phyloP scores from a whole-genome alignment of 2,797 vertebrate genomes.

The Synaphobranchus kaupii region DNA sequence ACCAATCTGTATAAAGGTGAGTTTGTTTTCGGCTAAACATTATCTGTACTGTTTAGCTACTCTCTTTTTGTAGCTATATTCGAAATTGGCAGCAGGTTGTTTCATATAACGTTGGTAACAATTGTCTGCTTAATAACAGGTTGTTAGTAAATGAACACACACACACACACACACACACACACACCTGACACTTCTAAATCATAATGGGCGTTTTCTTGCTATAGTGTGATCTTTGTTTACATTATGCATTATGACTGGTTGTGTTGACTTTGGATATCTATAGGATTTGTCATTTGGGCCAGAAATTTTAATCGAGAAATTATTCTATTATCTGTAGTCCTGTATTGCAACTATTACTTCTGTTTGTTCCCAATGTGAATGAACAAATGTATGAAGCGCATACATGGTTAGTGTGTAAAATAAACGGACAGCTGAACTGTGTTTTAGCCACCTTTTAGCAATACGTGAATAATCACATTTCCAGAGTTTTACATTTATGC shows the following conservation, averaged over 20 bases:
- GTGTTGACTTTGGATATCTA: neutral
- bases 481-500: neutral
- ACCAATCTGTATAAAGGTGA: constrained; percentile 98
- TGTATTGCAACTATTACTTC: neutral
- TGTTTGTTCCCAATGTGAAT: neutral
- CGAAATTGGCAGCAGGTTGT: neutral
- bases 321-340: neutral
- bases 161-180: too few species aligned
- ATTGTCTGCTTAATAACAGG: too few species aligned
- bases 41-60: neutral
- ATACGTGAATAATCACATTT: neutral
- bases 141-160: too few species aligned
- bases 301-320: neutral
- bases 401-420: neutral
- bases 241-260: neutral
- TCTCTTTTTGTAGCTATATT: constrained; percentile 3
- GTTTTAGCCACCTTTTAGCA: neutral
- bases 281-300: neutral
- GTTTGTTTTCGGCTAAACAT: constrained; percentile 28
- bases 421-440: too few species aligned
- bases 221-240: neutral
- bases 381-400: neutral
- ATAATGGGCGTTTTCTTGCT: too few species aligned
- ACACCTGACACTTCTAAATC: too few species aligned
- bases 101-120: neutral